Percentiles rank a stretch among this genome's conserved stretches.
phyloP scores from a whole-genome alignment of 2,797 vertebrate genomes.

The Myripristis jacobus region DNA sequence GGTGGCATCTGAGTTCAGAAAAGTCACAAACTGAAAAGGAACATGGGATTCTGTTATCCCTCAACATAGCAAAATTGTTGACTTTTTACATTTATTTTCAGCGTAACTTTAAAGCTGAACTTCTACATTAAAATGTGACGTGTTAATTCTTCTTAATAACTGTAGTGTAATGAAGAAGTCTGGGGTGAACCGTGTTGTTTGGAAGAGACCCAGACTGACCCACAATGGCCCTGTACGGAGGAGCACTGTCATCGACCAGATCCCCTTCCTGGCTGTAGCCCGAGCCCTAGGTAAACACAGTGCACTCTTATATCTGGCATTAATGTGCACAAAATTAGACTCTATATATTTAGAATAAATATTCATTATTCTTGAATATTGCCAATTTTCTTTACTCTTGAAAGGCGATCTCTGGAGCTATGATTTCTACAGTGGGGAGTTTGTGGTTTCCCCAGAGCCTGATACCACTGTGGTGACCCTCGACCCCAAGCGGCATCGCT shows the following conservation, averaged over 20 bases:
- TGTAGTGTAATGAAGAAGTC: conserved; percentile 97
- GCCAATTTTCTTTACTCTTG: neutral
- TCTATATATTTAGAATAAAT: neutral
- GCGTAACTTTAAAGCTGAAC: neutral
- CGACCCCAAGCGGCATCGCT: conserved; percentile 92
- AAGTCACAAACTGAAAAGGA: too few species aligned
- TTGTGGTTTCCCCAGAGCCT: conserved; percentile 97
- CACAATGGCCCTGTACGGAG: conserved; percentile 96
- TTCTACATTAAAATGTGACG: neutral
- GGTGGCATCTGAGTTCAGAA: too few species aligned
- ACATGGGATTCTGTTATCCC: too few species aligned
- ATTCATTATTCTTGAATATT: neutral
- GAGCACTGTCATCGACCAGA: conserved; percentile 98
- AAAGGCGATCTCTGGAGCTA: conserved; percentile 97
- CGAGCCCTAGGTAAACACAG: conserved; percentile 91
- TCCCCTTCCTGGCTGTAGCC: conserved; percentile 97
- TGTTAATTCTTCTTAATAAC: conserved; percentile 13
- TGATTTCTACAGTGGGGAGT: conserved; percentile 98
- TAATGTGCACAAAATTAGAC: neutral
- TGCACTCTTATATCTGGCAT: neutral
- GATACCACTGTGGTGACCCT: conserved; percentile 96
- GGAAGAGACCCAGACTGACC: conserved; percentile 95
- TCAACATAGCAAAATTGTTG: too few species aligned
- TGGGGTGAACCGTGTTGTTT: conserved; percentile 96
- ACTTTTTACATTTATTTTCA: neutral